Evolutionary conservation across 2,888 invertebrate species (phyloP).

Genomic region (Eurytoma adleriae): DNA sequence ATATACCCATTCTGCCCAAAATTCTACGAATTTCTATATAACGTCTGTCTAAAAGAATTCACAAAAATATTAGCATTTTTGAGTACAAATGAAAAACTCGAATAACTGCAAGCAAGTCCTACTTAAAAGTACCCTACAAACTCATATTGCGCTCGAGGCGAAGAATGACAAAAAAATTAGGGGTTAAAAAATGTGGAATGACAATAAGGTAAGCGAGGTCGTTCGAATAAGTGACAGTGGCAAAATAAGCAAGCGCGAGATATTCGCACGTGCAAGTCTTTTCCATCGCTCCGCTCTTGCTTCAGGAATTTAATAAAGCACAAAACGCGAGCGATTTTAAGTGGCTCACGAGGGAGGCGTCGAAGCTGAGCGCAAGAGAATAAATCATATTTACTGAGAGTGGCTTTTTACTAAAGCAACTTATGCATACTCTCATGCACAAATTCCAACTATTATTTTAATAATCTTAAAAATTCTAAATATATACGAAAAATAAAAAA

Average conservation of each 20-base stretch:
- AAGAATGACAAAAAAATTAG: conserved; percentile 28
- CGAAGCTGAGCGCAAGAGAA: not conserved
- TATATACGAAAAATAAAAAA: no score
- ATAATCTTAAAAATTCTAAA: no score
- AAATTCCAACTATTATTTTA: no score
- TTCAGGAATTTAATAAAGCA: conserved; percentile 76
- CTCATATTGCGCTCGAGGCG: conserved; percentile 26
- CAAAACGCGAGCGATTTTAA: conserved; percentile 58
- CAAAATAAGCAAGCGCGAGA: conserved; percentile 58
- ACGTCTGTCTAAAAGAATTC: no score
- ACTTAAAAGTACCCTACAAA: conserved; percentile 2
- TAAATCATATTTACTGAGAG: no score
- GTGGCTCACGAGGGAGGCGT: conserved; percentile 33
- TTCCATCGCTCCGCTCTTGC: conserved; percentile 41
- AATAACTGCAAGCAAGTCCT: no score
- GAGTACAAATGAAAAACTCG: no score
- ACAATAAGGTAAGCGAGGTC: conserved; percentile 35
- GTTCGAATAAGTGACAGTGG: conserved; percentile 2
- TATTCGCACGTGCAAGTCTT: conserved; percentile 72
- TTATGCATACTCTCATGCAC: no score
- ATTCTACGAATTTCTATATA: no score
- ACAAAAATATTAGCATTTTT: no score
- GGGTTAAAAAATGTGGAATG: conserved; percentile 30
- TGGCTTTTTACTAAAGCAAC: no score
- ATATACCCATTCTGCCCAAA: no score